These are phyloP conservation scores for Brenthis daphne DNA, from an alignment of 2,888 invertebrate genomes.

Conservation along the genomic window DNA sequence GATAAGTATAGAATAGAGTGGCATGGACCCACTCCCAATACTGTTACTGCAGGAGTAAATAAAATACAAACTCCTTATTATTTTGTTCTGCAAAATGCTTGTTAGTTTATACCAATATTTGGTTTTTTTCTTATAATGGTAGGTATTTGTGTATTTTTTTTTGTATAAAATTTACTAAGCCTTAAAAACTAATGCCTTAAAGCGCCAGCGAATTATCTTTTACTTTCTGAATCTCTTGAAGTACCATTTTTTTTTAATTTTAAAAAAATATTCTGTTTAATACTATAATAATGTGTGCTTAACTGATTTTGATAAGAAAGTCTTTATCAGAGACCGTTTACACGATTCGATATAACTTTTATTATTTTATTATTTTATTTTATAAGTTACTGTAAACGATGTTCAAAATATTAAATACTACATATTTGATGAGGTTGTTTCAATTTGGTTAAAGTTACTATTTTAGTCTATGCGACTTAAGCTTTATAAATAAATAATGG, in stretches of 20 bases:
- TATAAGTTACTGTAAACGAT: neutral
- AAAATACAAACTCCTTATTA: constrained; percentile 68
- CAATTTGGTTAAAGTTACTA: neutral
- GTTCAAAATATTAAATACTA: neutral
- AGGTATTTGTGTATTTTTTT: neutral
- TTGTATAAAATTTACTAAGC: too few species aligned
- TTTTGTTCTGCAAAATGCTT: constrained; percentile 70
- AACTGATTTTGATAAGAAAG: neutral
- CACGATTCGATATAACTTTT: neutral
- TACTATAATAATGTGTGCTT: neutral
- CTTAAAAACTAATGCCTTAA: too few species aligned
- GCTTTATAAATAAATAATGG: constrained; percentile 6
- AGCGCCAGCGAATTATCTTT: too few species aligned
- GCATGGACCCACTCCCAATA: constrained; percentile 66
- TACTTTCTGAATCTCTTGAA: too few species aligned
- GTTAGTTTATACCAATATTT: constrained; percentile 5
- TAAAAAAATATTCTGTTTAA: too few species aligned
- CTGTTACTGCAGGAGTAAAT: constrained; percentile 63
- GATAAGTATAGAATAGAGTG: constrained; percentile 73
- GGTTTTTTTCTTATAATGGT: neutral
- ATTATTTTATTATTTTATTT: too few species aligned
- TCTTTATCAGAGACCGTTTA: neutral
- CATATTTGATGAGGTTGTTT: neutral
- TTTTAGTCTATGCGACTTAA: neutral
- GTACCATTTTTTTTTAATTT: too few species aligned